phyloP scores from a whole-genome alignment of 1,140 invertebrate species.

The Episyrphus balteatus region DNA sequence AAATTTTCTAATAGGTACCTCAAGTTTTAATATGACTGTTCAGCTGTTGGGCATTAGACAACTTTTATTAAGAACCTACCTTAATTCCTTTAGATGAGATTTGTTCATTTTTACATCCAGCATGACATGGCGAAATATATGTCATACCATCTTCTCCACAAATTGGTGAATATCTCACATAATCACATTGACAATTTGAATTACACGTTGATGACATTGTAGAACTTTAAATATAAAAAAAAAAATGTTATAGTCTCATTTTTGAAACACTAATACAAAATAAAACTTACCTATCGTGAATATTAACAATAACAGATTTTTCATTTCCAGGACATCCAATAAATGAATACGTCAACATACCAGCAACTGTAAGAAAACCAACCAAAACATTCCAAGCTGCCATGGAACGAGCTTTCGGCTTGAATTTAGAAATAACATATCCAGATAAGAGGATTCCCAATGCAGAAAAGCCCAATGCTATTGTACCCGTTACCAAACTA shows the following conservation, averaged over 20 bases:
- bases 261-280: neutral
- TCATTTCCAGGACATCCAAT: slow-evolving; percentile 51
- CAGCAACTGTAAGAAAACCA: slow-evolving; percentile 50
- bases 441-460: slow-evolving; percentile 59
- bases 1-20: too few species aligned
- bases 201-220: slow-evolving; percentile 46
- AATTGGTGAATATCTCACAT: slow-evolving; percentile 56
- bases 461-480: slow-evolving; percentile 60
- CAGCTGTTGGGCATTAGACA: too few species aligned
- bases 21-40: too few species aligned
- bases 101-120: slow-evolving; percentile 45
- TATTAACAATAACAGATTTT: slow-evolving; percentile 30
- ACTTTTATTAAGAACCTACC: slow-evolving; percentile 26
- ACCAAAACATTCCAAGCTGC: slow-evolving; percentile 64
- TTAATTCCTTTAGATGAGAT: slow-evolving; percentile 30
- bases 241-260: neutral
- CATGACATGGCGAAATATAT: slow-evolving; percentile 61
- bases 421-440: slow-evolving; percentile 53
- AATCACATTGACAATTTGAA: slow-evolving; percentile 50
- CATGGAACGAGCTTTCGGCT: slow-evolving; percentile 54
- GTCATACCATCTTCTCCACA: slow-evolving; percentile 48
- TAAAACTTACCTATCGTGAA: slow-evolving; percentile 17
- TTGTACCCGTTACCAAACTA: slow-evolving; percentile 55
- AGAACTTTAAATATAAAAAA: slow-evolving; percentile 25
- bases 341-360: slow-evolving; percentile 55